These are phyloP conservation scores for Magallana nippona DNA, from an alignment of 2,888 invertebrate genomes.

Conservation along the genomic window DNA sequence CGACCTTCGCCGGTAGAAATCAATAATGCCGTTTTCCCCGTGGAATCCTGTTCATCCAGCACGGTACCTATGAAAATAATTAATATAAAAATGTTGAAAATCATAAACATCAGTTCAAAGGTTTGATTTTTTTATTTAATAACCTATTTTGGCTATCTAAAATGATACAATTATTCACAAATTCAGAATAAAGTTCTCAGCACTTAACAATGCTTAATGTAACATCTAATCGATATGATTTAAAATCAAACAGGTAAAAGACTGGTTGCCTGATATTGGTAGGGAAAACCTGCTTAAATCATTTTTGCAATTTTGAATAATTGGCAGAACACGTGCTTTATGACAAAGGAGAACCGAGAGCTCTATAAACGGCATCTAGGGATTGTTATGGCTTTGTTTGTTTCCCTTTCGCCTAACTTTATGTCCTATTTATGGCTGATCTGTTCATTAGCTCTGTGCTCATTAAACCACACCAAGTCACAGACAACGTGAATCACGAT, in stretches of 20 bases:
- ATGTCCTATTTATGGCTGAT: background rate
- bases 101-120: too few relatives aligned
- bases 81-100: too few relatives aligned
- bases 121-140: too few relatives aligned
- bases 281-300: background rate
- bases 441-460: background rate
- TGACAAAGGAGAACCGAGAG: background rate
- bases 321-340: background rate
- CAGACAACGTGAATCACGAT: conserved; percentile 4
- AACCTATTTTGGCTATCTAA: too few relatives aligned
- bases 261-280: background rate
- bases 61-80: conserved; percentile 44
- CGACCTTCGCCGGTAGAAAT: conserved; percentile 53
- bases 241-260: too few relatives aligned
- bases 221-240: too few relatives aligned
- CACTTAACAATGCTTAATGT: too few relatives aligned
- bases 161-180: too few relatives aligned
- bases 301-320: background rate
- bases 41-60: conserved; percentile 50
- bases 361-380: background rate
- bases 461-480: background rate
- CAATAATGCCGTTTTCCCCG: conserved; percentile 51
- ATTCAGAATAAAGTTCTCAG: too few relatives aligned
- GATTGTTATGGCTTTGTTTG: background rate
- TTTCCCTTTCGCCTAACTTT: background rate